Conservation (phyloP, 1,140 invertebrate genomes). For the Bursaphelenchus mucronatus region DNA sequence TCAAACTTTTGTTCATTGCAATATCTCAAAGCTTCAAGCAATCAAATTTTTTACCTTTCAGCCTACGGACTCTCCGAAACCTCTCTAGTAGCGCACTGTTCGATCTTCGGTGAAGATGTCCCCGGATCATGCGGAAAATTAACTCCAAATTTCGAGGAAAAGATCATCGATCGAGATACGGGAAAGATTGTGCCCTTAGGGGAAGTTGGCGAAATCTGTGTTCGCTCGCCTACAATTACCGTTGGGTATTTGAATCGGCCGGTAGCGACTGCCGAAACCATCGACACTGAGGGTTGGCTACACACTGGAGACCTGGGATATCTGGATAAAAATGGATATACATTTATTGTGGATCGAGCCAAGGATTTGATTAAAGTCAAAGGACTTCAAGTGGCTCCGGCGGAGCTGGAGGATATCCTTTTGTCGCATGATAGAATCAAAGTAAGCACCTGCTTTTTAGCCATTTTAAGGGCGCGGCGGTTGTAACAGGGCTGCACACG, state of each 20-base stretch:
- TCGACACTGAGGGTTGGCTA: conserved; percentile 72
- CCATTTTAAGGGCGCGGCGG: too few species aligned
- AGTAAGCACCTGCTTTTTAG: too few species aligned
- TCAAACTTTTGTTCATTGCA: too few species aligned
- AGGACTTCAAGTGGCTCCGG: conserved; percentile 76
- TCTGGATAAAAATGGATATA: conserved; percentile 68
- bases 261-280: conserved; percentile 63
- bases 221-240: conserved; percentile 31
- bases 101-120: conserved; percentile 5
- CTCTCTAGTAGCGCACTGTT: neutral
- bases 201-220: conserved; percentile 17
- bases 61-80: conserved; percentile 17
- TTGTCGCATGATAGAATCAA: conserved; percentile 64
- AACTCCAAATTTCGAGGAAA: neutral
- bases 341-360: conserved; percentile 74
- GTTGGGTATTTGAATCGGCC: conserved; percentile 20
- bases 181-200: neutral
- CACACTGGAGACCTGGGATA: conserved; percentile 75
- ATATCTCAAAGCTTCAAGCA: neutral
- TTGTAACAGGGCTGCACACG: too few species aligned
- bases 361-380: conserved; percentile 88
- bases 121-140: conserved; percentile 8
- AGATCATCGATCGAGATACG: conserved; percentile 29
- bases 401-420: conserved; percentile 76
- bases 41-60: neutral